Percentiles rank a stretch among this genome's conserved stretches.
Conservation (phyloP, 2,113 vertebrate genomes). For the Murina feae region DNA sequence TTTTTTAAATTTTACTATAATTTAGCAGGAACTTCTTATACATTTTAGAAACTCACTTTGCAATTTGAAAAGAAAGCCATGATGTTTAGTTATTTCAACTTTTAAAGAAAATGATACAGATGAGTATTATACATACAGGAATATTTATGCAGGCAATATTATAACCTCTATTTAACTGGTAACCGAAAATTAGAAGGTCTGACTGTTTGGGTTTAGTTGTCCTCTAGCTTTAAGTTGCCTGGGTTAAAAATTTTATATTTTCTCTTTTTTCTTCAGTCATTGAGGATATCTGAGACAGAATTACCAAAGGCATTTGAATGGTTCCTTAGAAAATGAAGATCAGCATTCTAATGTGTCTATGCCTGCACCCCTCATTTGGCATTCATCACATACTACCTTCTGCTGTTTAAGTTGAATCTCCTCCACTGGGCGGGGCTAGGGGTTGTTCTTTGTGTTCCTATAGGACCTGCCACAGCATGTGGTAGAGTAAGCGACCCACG, state of each 20-base stretch:
- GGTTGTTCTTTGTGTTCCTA: not conserved
- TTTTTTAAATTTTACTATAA: conserved; percentile 17
- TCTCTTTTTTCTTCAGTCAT: not conserved
- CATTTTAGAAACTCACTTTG: conserved; percentile 32
- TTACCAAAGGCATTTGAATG: not conserved
- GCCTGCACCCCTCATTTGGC: not conserved
- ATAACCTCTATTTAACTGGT: not conserved
- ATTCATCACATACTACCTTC: not conserved
- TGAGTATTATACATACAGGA: not conserved
- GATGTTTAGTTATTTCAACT: not conserved
- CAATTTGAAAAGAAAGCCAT: conserved; percentile 38
- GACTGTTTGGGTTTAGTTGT: not conserved
- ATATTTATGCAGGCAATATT: not conserved
- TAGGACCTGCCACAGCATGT: not conserved
- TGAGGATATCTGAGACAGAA: conserved; percentile 7
- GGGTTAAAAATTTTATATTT: not conserved
- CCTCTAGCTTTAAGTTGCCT: not conserved
- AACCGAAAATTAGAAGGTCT: not conserved
- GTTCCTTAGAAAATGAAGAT: not conserved
- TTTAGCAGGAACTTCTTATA: not conserved
- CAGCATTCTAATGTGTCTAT: not conserved
- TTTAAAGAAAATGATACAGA: conserved; percentile 2
- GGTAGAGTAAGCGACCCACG: not conserved
- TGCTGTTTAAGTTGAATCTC: not conserved
- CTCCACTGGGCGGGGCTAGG: not conserved